Percentiles rank a stretch among this genome's conserved stretches.
phyloP scores from a whole-genome alignment of 2,888 invertebrate species.

The Galeopsomyia nigrocyanea region DNA sequence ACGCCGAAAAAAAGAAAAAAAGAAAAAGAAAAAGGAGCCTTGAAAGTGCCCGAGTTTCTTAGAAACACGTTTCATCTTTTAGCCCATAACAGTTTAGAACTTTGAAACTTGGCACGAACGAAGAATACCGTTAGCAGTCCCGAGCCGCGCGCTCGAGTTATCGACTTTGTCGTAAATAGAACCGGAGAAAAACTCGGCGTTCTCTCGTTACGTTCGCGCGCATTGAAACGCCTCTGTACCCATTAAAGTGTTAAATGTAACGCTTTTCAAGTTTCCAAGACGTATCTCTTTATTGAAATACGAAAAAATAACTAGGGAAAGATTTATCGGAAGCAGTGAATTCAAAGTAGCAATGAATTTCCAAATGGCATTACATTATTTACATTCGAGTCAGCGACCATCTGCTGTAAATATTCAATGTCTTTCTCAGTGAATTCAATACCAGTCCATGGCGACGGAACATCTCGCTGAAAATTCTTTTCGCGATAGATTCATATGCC shows the following conservation, averaged over 20 bases:
- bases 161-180: conserved; percentile 7
- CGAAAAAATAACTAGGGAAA: too few species aligned
- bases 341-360: too few species aligned
- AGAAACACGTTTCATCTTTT: conserved; percentile 35
- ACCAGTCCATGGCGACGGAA: too few species aligned
- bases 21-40: conserved; percentile 11
- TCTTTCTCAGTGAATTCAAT: too few species aligned
- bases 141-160: conserved; percentile 7
- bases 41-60: conserved; percentile 20
- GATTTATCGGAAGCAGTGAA: too few species aligned
- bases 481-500: not conserved
- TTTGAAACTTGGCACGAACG: conserved; percentile 27
- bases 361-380: too few species aligned
- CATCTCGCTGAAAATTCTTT: not conserved
- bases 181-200: not conserved
- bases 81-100: conserved; percentile 29
- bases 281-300: too few species aligned
- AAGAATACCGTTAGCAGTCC: conserved; percentile 7
- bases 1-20: conserved; percentile 24
- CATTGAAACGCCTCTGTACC: too few species aligned
- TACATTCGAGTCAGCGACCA: too few species aligned
- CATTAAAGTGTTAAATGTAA: too few species aligned
- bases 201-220: not conserved
- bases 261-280: too few species aligned
- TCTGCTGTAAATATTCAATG: too few species aligned